These are phyloP conservation scores for Amblyjoppa fuscipennis DNA, from an alignment of 2,888 invertebrate genomes.

Conservation along the genomic window DNA sequence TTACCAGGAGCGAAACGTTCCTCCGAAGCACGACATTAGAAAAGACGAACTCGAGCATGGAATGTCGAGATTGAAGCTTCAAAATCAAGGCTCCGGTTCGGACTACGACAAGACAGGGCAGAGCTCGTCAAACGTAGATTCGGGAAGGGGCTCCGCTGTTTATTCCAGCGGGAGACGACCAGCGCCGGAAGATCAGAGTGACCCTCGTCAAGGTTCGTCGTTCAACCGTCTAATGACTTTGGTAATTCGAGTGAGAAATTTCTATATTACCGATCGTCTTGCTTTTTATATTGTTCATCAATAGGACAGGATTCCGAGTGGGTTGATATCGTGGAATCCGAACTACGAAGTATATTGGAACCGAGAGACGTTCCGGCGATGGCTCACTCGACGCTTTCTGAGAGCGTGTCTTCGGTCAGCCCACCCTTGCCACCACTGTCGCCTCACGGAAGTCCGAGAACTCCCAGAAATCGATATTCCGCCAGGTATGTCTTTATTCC, in stretches of 20 bases:
- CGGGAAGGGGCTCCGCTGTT: conserved; percentile 92
- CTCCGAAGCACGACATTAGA: conserved; percentile 74
- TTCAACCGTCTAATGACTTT: neutral
- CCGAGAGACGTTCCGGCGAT: conserved; percentile 90
- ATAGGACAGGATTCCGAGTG: conserved; percentile 90
- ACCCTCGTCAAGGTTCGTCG: conserved; percentile 78
- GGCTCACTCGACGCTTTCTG: conserved; percentile 89
- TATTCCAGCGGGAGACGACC: conserved; percentile 91
- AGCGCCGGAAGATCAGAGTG: conserved; percentile 84
- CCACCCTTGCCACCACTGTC: conserved; percentile 92
- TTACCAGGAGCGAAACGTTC: conserved; percentile 58
- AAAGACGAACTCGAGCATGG: conserved; percentile 82
- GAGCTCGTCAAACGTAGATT: conserved; percentile 91
- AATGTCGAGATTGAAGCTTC: conserved; percentile 81
- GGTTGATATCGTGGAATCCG: conserved; percentile 93
- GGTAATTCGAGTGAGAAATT: neutral
- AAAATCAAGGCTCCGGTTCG: conserved; percentile 83
- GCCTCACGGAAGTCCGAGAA: conserved; percentile 87
- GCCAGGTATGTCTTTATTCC: conserved; percentile 75
- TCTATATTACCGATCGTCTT: neutral
- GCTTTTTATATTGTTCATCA: conserved; percentile 21
- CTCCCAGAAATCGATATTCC: conserved; percentile 82
- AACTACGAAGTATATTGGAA: conserved; percentile 91
- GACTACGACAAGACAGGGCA: conserved; percentile 92
- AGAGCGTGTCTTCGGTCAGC: conserved; percentile 90